Evolutionary conservation across 2,888 invertebrate species (phyloP), one percentile per base, ranked within the genome.

Genomic region (Anarsia innoxiella): DNA sequence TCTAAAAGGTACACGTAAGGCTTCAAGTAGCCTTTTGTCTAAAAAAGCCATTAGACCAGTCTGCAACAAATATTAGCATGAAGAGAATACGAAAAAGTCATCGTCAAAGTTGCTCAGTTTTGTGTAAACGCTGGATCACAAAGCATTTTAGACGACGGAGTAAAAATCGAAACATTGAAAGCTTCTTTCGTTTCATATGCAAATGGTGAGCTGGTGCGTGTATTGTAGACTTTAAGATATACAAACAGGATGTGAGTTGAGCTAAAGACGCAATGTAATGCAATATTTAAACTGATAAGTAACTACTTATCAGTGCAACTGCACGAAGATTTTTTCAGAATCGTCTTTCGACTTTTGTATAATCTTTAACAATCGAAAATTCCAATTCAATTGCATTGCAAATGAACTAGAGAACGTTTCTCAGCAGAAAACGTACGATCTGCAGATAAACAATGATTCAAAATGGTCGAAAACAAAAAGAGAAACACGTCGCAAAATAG

Each of bases 121-220:
- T 42, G 47, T 52, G 51, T 53, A 54, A 57, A 60, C 47, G 58
- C 66, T 59, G 59, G 50, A 57, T 53, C 46, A 62, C 65, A 67
- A 66, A 59, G 61, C 53, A 55, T 56, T 51, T 51, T 27, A 49
- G 5, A 49, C 45, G 53, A 59, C 60, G 53, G 49, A 62, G 58
- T 62, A 66, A 76, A 69, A 73, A 78, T 72, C 64, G 68, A 75
- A 73, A 70, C 67, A 71, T 67, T 67, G 66, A 57, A 66, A 66
- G 60, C 49, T 49, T 67, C 59, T 67, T 57, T 65, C 65, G 64
- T 70, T 77, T 76, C 74, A 69, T 69, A 79, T 78, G 77, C 65
- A 74, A 80, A 82, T 77, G 49, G 42, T 37, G 34, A 35, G 47
- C 53, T 51, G 63, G 61, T 66, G 61, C 61, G 60, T 66, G 61